Conservation (phyloP, 2,113 vertebrate genomes). For the Aramus guarauna region DNA sequence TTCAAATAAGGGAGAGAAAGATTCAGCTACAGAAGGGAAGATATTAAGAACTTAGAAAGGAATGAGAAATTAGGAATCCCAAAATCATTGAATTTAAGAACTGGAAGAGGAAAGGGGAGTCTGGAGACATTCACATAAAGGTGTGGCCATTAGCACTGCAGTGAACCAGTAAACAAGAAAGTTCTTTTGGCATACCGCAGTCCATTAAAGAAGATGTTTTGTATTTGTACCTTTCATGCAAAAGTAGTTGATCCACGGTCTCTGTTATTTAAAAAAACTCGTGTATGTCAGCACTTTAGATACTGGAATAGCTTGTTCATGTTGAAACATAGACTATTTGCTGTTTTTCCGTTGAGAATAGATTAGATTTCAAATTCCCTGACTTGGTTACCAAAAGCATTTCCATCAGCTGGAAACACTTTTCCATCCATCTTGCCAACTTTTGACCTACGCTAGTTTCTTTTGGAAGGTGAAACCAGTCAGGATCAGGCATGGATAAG, state of each 20-base stretch:
- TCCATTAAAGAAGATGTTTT: background rate
- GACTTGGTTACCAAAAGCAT: slow-evolving; percentile 49
- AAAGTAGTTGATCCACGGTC: background rate
- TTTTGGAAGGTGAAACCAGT: slow-evolving; percentile 68
- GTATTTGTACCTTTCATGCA: background rate
- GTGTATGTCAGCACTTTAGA: background rate
- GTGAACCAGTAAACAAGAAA: background rate
- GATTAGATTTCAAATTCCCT: slow-evolving; percentile 62
- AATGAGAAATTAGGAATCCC: background rate
- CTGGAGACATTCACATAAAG: background rate
- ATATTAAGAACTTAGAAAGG: background rate
- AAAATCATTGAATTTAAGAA: background rate
- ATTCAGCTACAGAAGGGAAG: background rate
- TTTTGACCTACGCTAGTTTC: slow-evolving; percentile 66
- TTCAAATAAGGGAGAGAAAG: background rate
- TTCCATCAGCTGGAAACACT: slow-evolving; percentile 70
- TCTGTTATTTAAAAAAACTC: background rate
- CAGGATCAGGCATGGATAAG: slow-evolving; percentile 57
- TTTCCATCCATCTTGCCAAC: slow-evolving; percentile 69
- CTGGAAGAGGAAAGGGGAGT: background rate
- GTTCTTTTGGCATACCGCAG: background rate
- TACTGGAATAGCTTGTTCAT: background rate
- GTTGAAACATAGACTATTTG: slow-evolving; percentile 37
- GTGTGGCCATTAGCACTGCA: background rate
- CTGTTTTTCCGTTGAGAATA: slow-evolving; percentile 18